Evolutionary conservation across 2,888 invertebrate genomes (phyloP), one percentile per base, ranked within the genome.

Genomic region (Lithosia quadra): DNA sequence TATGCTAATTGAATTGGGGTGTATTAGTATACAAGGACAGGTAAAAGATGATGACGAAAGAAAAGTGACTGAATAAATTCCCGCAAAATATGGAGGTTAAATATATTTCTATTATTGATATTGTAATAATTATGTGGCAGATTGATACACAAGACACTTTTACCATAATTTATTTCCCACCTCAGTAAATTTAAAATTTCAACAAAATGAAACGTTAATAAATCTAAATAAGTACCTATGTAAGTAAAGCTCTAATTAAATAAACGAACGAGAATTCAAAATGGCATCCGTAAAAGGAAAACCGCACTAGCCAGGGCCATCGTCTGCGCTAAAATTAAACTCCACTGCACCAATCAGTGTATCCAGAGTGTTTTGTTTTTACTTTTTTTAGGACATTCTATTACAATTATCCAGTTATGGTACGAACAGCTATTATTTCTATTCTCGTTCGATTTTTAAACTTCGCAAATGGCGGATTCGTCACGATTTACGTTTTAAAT

Each of bases 271-370:
- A 65, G 73, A 73, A 64, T 53, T 72, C 74, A 77, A 75, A 68
- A 74, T 77, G 74, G 76, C 69, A 77, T 67, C 75, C 73, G 61
- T 80, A 88, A 87, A 86, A 86, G 85, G 84, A 84, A 84, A 85
- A 85, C 73, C 79, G 74, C 81, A 75, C 75, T 79, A 76, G 75
- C 76, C 79, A 70, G 75, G 72, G 81, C 76, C 80, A 77, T 76
- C 77, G 81, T 77, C 80, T 79, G 80, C 65, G 72, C 88, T 88
- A 88, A 86, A 88, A 80, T 89, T 89, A 86, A 85, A 86, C 83
- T 76, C 60, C 77, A 81, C 77, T 84, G 83, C 85, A 85, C 86
- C 86, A 84, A 86, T 84, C 86, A 83, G 83, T 79, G 79, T 80
- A 80, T 80, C 81, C 74, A 79, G n/a, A 49, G 77, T 58, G 65